Base-by-base conservation (phyloP, 2,113 vertebrate species). In the Macaca nemestrina region DNA sequence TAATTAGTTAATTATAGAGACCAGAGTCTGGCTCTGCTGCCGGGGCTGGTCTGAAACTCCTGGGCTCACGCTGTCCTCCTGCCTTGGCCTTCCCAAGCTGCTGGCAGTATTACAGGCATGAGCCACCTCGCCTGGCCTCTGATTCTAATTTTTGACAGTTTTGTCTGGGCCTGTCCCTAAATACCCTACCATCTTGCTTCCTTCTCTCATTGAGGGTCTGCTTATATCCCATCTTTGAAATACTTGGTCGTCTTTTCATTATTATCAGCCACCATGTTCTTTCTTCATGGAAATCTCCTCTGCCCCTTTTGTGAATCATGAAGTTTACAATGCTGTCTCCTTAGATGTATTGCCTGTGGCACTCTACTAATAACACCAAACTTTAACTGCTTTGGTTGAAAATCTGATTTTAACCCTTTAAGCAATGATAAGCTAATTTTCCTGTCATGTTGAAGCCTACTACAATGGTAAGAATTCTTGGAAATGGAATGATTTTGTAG, bases 341-440 rank as follows among this genome's bases (percentile, higher is more conserved):
- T 13, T 92, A 86, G 52, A 67, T 48, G 8, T 57, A 43, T 22
- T 76, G 23, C 67, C 38, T 27, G 7, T 91, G 27, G 50, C 30
- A 27, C 2, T 43, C 30, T 12, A 35, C 64, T 52, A 55, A 48
- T 81, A 52, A 18, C 68, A 27, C 23, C 73, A 57, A 7, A 23
- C 18, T 88, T 80, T 81, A 78, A 40, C 14, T 81, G 32, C 59
- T 78, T 76, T 90, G 61, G 43, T 78, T 75, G 30, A 95, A 59
- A 43, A 68, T 90, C 84, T 84, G n/a, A 85, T 73, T 90, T 93
- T 93, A 93, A 80, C 43, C 13, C 61, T 70, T 87, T 88, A 59
- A 88, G 57, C 32, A 75, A 40, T 79, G 8, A 40, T 72, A 81
- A 43, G 25, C 64, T 80, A 82, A 72, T 90, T 68, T 87, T 93